Conservation (phyloP, 1,140 invertebrate genomes). For the Lepidurus arcticus region DNA sequence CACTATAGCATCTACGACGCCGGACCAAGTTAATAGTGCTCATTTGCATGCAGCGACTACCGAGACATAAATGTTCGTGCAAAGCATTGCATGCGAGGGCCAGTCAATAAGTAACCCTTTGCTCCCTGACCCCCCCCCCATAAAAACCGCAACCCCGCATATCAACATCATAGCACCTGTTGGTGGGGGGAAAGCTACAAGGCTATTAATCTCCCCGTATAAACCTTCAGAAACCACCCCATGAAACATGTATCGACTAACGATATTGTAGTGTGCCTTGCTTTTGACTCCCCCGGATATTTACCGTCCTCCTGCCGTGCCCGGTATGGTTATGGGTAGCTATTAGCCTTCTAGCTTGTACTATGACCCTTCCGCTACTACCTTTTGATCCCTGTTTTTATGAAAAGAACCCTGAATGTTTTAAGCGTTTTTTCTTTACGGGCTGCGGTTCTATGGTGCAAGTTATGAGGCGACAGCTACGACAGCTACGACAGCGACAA, state of each 20-base stretch:
- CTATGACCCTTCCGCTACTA: slow-evolving; percentile 2
- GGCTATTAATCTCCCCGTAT: background rate
- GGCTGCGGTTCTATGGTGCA: background rate
- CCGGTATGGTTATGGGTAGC: background rate
- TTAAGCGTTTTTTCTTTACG: background rate
- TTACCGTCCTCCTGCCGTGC: background rate
- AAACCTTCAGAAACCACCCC: background rate
- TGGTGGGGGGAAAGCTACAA: background rate
- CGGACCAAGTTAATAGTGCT: background rate
- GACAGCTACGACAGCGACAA: background rate
- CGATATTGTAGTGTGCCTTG: background rate
- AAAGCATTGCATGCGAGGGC: background rate
- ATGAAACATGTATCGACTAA: slow-evolving; percentile 17
- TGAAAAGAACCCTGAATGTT: background rate
- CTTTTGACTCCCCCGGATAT: background rate
- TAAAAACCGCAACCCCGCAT: background rate
- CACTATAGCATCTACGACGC: background rate
- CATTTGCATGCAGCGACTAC: slow-evolving; percentile 6
- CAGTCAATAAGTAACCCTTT: slow-evolving; percentile 19
- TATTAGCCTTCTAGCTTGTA: background rate
- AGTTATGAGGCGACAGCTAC: background rate
- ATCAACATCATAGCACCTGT: background rate
- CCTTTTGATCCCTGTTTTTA: slow-evolving; percentile 11
- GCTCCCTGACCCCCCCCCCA: background rate
- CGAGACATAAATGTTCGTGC: background rate